A percentile compares a stretch with the other conserved stretches of the same genome.
phyloP scores from a whole-genome alignment of 2,113 vertebrate species.

The Oplegnathus fasciatus region DNA sequence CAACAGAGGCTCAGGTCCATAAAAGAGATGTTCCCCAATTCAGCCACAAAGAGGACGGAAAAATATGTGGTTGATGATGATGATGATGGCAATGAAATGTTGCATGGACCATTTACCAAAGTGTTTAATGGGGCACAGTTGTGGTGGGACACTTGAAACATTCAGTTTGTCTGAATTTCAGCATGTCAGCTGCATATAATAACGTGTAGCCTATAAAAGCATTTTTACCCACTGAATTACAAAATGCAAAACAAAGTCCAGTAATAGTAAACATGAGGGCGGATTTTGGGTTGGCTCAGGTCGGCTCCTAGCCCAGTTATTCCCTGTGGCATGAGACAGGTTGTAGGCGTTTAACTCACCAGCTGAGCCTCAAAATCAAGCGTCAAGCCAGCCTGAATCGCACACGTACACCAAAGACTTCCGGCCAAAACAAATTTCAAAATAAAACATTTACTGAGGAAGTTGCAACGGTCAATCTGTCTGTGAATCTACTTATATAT shows the following conservation, averaged over 20 bases:
- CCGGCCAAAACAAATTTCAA: conserved; percentile 5
- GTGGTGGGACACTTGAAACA: not conserved
- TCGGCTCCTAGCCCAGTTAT: conserved; percentile 21
- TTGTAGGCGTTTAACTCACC: conserved; percentile 50
- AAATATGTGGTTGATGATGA: not conserved
- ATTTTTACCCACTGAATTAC: conserved; percentile 4
- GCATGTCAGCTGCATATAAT: not conserved
- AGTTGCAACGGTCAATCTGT: too few relatives aligned
- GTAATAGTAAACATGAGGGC: conserved; percentile 2
- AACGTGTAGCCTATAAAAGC: not conserved
- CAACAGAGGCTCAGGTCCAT: conserved; percentile 15
- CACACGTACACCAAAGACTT: not conserved
- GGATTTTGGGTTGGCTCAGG: conserved; percentile 21
- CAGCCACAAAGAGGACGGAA: not conserved
- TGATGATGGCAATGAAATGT: not conserved
- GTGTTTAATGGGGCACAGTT: not conserved
- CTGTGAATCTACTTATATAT: not conserved
- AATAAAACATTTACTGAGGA: conserved; percentile 24
- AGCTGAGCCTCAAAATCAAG: conserved; percentile 54
- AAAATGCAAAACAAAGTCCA: conserved; percentile 3
- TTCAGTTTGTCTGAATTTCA: conserved; percentile 7
- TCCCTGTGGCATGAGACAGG: conserved; percentile 27
- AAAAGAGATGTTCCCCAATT: not conserved
- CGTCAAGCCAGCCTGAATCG: not conserved
- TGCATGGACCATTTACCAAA: not conserved